Base-by-base conservation (phyloP, 37 sponge, comb jelly and placozoan species). In the Corticium candelabrum region DNA sequence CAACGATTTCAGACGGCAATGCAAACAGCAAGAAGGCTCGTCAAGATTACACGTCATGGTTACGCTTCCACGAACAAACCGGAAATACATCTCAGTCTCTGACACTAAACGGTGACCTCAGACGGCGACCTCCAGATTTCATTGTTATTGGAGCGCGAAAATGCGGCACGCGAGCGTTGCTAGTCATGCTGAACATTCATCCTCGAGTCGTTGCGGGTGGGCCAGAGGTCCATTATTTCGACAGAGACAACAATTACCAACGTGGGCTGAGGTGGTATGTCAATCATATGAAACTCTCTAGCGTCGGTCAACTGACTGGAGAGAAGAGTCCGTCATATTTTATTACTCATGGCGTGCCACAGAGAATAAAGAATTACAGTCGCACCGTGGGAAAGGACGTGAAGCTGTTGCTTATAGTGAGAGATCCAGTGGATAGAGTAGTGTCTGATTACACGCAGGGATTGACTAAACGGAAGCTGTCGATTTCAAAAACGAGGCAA, bases 311-410 rank as follows among this genome's bases (percentile, higher is more conserved):
- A 35, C 70, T 95, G 29, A 82, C 87, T 7, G 75, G 89, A 34
- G 96, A 95, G 74, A 95, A 95, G 78, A 81, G 92, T 27, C 96
- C 96, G 29, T 78, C 80, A 11, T 95, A 95, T 69, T 95, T 95
- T 41, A 76, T 91, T 5, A 67, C 84, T 0, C 62, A 74, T 0
- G 3, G 29, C 4, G 92, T 84, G 0, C 89, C 96, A 0, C 3
- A 75, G 41, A 27, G 89, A 41, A 85, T 95, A 37, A 4, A 32
- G 4, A 15, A 4, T 5, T 4, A 33, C 31, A 4, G 4, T 5
- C 40, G 7, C 37, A 74, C 5, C 29, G 34, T 94, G 1, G 78
- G 81, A 1, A 84, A 70, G 35, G 75, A 72, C 33, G 38, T 86
- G 1, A 88, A 89, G 79, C 67, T 95, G 36, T 30, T 95, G 0